Evolutionary conservation across 2,888 invertebrate genomes (phyloP).

Genomic region (Amphipyra tragopoginis): DNA sequence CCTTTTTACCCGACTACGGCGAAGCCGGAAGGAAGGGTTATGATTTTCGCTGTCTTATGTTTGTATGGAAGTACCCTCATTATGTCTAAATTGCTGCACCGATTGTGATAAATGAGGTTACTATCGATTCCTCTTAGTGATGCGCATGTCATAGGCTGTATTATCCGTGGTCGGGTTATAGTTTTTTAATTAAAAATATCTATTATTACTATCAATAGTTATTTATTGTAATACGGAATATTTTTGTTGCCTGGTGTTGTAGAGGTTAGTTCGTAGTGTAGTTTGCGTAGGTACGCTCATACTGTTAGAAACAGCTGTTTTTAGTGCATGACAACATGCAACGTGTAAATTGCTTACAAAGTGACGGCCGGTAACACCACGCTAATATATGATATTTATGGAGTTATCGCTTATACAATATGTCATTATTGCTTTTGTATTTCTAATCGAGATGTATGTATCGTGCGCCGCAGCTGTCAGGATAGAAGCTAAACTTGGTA

Average conservation of each 20-base stretch:
- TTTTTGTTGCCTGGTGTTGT: conserved; percentile 83
- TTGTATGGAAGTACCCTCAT: conserved; percentile 32
- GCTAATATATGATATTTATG: conserved; percentile 52
- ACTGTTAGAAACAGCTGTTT: conserved; percentile 81
- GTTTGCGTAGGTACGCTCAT: conserved; percentile 73
- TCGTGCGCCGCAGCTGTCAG: conserved; percentile 57
- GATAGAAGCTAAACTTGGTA: conserved; percentile 59
- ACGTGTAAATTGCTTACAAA: conserved; percentile 65
- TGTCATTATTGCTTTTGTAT: conserved; percentile 66
- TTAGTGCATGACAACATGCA: conserved; percentile 69
- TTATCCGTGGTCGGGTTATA: conserved; percentile 52
- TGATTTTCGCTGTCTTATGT: conserved; percentile 34
- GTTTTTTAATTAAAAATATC: conserved; percentile 63
- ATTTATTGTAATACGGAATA: conserved; percentile 83
- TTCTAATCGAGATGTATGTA: conserved; percentile 61
- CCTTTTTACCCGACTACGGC: conserved; percentile 50
- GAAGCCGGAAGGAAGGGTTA: conserved; percentile 38
- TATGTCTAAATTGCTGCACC: conserved; percentile 2
- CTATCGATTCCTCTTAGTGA: conserved; percentile 25
- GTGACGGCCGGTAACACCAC: conserved; percentile 49
- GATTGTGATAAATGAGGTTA: conserved; percentile 13
- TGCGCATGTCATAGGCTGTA: conserved; percentile 31
- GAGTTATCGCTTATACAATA: conserved; percentile 55
- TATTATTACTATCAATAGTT: conserved; percentile 79
- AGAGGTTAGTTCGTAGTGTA: conserved; percentile 70